Conservation (phyloP, 2,113 vertebrate species). For the Crotophaga sulcirostris region DNA sequence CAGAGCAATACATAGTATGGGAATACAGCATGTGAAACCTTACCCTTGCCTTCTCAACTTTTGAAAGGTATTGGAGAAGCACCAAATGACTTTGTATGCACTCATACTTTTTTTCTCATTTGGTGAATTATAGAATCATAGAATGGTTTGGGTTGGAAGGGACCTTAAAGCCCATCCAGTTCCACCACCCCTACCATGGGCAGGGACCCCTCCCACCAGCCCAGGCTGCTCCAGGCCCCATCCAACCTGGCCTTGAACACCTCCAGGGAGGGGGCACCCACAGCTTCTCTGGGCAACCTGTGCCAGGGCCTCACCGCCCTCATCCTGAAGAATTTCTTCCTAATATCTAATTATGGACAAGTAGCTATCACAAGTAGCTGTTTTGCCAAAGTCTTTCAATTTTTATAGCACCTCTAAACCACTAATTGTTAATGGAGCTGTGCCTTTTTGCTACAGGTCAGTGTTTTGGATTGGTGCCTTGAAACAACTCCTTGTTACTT, state of each 20-base stretch:
- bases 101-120: neutral
- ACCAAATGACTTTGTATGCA: neutral
- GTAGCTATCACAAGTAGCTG: neutral
- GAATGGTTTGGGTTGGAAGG: too few species aligned
- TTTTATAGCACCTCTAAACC: neutral
- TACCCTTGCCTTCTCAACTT: neutral
- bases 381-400: neutral
- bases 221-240: too few species aligned
- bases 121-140: too few species aligned
- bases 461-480: neutral
- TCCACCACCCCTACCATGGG: too few species aligned
- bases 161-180: too few species aligned
- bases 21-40: neutral
- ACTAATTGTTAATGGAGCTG: neutral
- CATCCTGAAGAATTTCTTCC: too few species aligned
- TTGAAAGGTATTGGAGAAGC: neutral
- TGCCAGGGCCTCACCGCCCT: too few species aligned
- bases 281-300: too few species aligned
- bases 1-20: neutral
- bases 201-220: too few species aligned
- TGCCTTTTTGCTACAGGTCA: neutral
- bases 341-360: too few species aligned
- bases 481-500: neutral
- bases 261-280: too few species aligned
- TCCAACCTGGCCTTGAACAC: too few species aligned